Evolutionary conservation across 2,797 vertebrate species (phyloP), one percentile per base, ranked within the genome.

Genomic region (Carcharodon carcharias): DNA sequence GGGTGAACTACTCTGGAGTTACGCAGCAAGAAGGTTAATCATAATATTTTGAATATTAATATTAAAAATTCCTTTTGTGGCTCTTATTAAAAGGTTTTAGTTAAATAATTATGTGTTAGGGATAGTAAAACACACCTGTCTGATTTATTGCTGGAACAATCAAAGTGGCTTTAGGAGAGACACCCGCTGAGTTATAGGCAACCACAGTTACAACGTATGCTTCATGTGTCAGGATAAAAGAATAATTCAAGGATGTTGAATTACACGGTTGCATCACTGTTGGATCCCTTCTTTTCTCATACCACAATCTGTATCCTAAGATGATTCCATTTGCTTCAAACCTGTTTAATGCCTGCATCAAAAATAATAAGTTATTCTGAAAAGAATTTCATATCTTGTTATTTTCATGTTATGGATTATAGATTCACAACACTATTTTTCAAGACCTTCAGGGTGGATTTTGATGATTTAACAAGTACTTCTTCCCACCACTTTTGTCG

Each of bases 101-200:
- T 95, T 71, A 35, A 67, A 26, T 93, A 93, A 45, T 67, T 23
- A 54, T 54, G 50, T 16, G 14, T 71, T 73, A 54, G 16, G 16
- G 0, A 92, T 21, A 92, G 31, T 92, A 58, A 92, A 4, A 95
- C 94, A 21, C 97, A 97, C 97, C 0, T 96, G 97, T 97, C 97
- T 98, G 98, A n/a, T 80, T 14, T 85, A 95, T 2, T 54, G 97
- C 97, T 7, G 98, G 97, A 97, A 98, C 97, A 96, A 97, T 97
- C 96, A 98, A 95, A 85, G 87, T 23, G 63, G 97, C 97, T 96
- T 96, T 96, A 73, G 97, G 97, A 96, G 98, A 98, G 12, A 96
- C 28, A 88, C 98, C 98, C 88, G 97, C 97, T 96, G 97, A 97
- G 96, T 98, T 98, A 96, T 97, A 97, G 80, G 97, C 97, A 96